phyloP scores from a whole-genome alignment of 2,888 invertebrate species.

The Euclidia mi region DNA sequence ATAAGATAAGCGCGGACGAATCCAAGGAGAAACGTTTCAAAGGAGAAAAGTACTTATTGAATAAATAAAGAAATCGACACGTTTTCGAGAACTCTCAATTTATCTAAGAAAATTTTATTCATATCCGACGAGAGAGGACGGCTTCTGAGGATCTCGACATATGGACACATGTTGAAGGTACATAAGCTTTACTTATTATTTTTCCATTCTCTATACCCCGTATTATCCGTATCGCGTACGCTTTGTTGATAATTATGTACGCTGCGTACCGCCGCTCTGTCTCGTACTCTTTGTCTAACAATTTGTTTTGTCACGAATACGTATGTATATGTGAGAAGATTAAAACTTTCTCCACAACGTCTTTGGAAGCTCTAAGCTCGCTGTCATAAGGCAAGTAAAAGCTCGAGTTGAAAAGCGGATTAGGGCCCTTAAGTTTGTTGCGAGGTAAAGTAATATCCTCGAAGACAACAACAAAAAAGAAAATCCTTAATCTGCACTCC shows the following conservation, averaged over 20 bases:
- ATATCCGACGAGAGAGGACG: constrained; percentile 80
- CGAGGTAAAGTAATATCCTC: constrained; percentile 84
- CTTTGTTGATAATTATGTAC: constrained; percentile 43
- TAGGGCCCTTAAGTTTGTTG: constrained; percentile 86
- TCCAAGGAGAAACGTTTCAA: constrained; percentile 79
- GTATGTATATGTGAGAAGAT: constrained; percentile 73
- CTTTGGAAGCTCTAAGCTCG: constrained; percentile 78
- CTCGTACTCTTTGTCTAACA: constrained; percentile 36
- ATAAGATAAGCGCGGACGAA: constrained; percentile 80
- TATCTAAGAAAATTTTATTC: constrained; percentile 86
- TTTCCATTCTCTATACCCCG: constrained; percentile 52
- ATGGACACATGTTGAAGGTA: constrained; percentile 77
- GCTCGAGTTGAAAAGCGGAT: constrained; percentile 86
- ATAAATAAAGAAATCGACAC: constrained; percentile 89
- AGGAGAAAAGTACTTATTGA: constrained; percentile 85
- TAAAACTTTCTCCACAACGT: constrained; percentile 80
- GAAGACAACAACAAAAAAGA: constrained; percentile 75
- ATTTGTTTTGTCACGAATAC: constrained; percentile 47
- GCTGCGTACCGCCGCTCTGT: constrained; percentile 34
- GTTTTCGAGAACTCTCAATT: constrained; percentile 87
- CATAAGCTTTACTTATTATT: constrained; percentile 76
- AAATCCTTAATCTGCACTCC: too few relatives aligned
- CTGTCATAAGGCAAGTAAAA: constrained; percentile 86
- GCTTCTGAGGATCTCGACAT: constrained; percentile 78
- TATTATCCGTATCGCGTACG: constrained; percentile 36